A percentile compares a stretch with the other conserved stretches of the same genome.
Conservation (phyloP, 2,888 invertebrate species). For the Acanthococcus lagerstroemiae region DNA sequence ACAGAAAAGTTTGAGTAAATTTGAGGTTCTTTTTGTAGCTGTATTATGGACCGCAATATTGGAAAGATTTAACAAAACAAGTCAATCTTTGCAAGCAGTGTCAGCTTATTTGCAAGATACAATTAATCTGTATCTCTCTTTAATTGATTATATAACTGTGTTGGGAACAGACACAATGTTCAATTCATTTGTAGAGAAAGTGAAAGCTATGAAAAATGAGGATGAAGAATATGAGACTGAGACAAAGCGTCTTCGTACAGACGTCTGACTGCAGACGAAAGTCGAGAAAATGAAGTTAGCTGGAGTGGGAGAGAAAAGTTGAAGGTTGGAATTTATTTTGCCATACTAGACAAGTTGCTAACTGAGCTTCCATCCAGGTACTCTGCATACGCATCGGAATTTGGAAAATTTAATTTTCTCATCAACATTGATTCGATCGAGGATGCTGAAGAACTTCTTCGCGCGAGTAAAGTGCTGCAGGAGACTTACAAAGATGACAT, state of each 20-base stretch:
- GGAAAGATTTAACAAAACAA: background rate
- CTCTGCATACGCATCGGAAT: background rate
- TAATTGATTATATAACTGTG: background rate
- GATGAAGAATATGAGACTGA: background rate
- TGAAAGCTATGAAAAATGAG: background rate
- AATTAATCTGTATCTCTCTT: background rate
- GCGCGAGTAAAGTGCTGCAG: background rate
- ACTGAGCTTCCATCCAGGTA: background rate
- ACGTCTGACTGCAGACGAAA: background rate
- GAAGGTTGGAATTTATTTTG: background rate
- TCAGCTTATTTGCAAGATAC: background rate
- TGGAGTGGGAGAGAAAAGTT: background rate
- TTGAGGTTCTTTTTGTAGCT: conserved; percentile 1
- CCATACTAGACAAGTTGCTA: background rate
- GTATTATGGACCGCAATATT: background rate
- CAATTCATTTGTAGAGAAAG: background rate
- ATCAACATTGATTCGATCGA: background rate
- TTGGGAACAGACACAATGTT: background rate
- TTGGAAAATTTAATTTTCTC: conserved; percentile 7
- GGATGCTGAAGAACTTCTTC: conserved; percentile 3
- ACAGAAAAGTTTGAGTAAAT: background rate
- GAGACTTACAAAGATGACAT: background rate
- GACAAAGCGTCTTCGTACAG: background rate
- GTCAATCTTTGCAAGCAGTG: background rate
- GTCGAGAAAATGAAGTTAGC: background rate